Conservation (phyloP, 2,797 vertebrate species). For the Pteronotus mesoamericanus region DNA sequence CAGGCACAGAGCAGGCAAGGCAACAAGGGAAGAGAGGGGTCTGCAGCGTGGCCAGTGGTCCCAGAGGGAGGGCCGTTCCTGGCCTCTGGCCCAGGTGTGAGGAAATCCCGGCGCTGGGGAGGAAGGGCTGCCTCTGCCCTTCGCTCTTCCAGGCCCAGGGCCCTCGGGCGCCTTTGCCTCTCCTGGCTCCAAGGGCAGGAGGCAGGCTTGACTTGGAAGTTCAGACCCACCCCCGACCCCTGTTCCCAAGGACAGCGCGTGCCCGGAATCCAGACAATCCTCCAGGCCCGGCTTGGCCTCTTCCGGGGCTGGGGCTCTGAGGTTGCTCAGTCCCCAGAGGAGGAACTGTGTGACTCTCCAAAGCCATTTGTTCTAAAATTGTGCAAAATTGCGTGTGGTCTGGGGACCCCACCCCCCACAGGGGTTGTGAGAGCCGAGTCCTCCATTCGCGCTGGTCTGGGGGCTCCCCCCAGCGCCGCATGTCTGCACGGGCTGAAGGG, state of each 20-base stretch:
- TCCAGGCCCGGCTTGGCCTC: background rate
- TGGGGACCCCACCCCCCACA: background rate
- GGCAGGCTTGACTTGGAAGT: background rate
- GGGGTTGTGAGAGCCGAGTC: background rate
- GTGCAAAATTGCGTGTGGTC: background rate
- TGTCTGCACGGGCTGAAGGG: background rate
- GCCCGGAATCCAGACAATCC: background rate
- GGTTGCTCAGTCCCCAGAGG: background rate
- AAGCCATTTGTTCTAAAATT: background rate
- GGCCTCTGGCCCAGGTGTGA: background rate
- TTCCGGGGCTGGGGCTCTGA: background rate
- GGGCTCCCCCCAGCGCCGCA: background rate
- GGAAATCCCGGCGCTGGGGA: background rate
- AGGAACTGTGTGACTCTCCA: background rate
- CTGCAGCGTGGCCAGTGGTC: rapidly evolving
- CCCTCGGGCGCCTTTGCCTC: background rate
- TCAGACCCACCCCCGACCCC: background rate
- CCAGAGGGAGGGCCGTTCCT: rapidly evolving
- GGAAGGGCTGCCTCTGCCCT: background rate
- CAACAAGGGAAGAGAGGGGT: too few relatives aligned
- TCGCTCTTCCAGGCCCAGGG: background rate
- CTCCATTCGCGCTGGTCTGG: background rate
- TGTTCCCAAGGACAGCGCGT: background rate
- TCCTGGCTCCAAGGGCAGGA: background rate
- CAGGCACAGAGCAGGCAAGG: background rate